Conservation (phyloP, 2,888 invertebrate species). For the Mimachlamys varia region DNA sequence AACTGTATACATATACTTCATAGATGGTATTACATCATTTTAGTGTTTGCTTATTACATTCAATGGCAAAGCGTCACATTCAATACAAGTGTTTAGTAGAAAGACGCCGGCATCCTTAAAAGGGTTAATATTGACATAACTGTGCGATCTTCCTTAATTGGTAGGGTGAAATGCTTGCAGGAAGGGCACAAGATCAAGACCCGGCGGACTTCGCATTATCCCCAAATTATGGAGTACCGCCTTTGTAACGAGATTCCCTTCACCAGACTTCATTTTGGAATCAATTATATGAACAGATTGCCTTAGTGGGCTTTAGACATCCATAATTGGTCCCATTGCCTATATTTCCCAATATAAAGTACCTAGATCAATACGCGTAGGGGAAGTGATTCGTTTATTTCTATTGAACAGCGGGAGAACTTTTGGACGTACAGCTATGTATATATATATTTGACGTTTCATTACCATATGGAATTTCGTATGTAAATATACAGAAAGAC, state of each 20-base stretch:
- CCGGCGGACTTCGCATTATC: not conserved
- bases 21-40: not conserved
- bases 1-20: not conserved
- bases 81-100: not conserved
- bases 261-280: not conserved
- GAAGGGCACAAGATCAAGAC: not conserved
- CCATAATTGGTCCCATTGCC: not conserved
- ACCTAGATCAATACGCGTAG: not conserved
- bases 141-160: not conserved
- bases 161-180: not conserved
- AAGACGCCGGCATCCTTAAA: not conserved
- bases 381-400: not conserved
- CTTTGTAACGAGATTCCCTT: not conserved
- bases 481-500: no score
- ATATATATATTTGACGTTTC: not conserved
- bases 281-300: conserved; percentile 31
- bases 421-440: not conserved
- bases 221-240: not conserved
- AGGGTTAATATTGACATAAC: not conserved
- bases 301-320: not conserved
- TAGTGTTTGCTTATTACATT: not conserved
- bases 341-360: not conserved
- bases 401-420: not conserved
- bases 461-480: not conserved
- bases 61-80: not conserved